A percentile compares a stretch with the other conserved stretches of the same genome.
These are phyloP conservation scores for Scolopax bukidnonensis DNA, from an alignment of 2,797 vertebrate species.

Conservation along the genomic window DNA sequence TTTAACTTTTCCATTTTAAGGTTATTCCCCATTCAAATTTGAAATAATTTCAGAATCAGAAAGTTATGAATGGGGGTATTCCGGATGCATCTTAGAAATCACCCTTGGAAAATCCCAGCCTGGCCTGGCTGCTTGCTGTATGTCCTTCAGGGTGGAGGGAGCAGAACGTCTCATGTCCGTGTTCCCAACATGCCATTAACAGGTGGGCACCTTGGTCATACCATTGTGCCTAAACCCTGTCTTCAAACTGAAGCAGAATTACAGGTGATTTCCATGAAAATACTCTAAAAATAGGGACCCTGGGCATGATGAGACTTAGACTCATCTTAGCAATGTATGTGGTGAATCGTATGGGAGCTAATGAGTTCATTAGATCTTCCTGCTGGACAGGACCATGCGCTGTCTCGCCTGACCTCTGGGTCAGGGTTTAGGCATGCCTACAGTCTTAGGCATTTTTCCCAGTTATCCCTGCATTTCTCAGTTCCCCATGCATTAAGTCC, in stretches of 20 bases:
- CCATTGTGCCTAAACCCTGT: fast-evolving
- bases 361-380: fast-evolving
- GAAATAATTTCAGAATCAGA: neutral
- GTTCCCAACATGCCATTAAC: neutral
- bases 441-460: neutral
- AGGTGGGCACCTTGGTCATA: neutral
- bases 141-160: neutral
- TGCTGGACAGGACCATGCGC: neutral
- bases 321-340: neutral
- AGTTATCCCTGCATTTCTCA: neutral
- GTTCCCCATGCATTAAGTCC: neutral
- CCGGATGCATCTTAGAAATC: neutral
- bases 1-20: neutral
- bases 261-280: neutral
- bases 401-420: neutral
- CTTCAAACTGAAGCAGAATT: neutral
- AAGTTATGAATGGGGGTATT: neutral
- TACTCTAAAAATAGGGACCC: neutral
- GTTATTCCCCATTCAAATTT: neutral
- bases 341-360: neutral
- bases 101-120: neutral
- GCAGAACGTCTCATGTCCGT: neutral
- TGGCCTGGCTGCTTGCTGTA: neutral
- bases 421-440: neutral
- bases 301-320: neutral